Percentiles rank a stretch among this genome's conserved stretches.
Evolutionary conservation across 2,113 vertebrate genomes (phyloP).

Genomic region (Microcebus lehilahytsara): DNA sequence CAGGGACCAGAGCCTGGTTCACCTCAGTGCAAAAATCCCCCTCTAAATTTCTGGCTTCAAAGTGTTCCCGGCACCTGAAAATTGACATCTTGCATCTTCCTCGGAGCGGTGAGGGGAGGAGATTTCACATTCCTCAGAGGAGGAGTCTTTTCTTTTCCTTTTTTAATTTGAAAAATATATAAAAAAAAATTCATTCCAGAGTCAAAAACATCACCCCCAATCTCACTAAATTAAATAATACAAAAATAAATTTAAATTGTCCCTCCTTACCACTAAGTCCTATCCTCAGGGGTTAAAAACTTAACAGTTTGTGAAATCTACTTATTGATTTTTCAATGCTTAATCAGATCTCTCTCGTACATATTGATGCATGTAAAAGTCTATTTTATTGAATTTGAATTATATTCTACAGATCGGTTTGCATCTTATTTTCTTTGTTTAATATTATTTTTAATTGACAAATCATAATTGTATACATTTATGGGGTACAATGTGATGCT

Average conservation of each 20-base stretch:
- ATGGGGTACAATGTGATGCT: neutral
- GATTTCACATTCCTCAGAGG: neutral
- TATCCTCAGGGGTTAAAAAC: neutral
- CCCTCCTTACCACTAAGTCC: neutral
- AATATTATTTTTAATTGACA: conserved; percentile 29
- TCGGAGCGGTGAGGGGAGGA: neutral
- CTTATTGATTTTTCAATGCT: neutral
- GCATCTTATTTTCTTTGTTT: neutral
- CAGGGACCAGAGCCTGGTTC: neutral
- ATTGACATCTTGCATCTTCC: neutral
- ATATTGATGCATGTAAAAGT: neutral
- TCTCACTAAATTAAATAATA: neutral
- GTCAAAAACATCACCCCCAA: neutral
- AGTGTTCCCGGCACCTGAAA: neutral
- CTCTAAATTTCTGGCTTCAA: neutral
- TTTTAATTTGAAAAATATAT: conserved; percentile 16
- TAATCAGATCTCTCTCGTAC: neutral
- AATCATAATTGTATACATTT: neutral
- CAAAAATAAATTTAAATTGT: conserved; percentile 40
- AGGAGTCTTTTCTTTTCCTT: neutral
- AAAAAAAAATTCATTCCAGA: neutral
- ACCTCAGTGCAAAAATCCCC: neutral
- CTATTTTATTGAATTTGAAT: conserved; percentile 23
- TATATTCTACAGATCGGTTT: conserved; percentile 6
- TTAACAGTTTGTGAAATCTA: neutral